Evolutionary conservation across 2,797 vertebrate genomes (phyloP), one percentile per base, ranked within the genome.

Genomic region (Arrhamphus sclerolepis): DNA sequence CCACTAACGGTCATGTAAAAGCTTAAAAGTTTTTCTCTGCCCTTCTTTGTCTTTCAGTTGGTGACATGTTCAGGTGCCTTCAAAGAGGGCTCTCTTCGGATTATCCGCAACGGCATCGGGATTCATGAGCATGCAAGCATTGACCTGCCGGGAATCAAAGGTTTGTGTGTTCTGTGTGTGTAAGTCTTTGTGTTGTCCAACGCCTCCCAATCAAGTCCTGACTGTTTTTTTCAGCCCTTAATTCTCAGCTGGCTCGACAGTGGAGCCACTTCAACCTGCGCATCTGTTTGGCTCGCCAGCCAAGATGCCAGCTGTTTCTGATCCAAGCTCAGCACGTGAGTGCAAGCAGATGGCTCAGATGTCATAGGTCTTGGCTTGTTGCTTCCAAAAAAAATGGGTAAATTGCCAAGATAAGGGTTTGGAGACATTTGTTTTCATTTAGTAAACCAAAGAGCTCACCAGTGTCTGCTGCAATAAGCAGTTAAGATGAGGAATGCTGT

Each of bases 41-140:
- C 31, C 61, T 69, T 59, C 29, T 62, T 28, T 77, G 56, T 82
- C 82, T 46, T 73, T 56, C 77, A 99, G 98, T 89, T 99, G 82
- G 98, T 99, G 78, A 99, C 98, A 0, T 99, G 98, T 89, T 99
- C 98, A 0, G 98, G 98, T 1, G 98, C 98, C 0, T 99, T 99
- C 83, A 99, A 99, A 67, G 98, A 99, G 80, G 98, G 98, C 39
- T 99, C 98, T 0, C 92, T 99, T 17, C 90, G 98, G 65, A 99
- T 99, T 80, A 99, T 99, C 80, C 94, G 97, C 62, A 99, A 99
- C 0, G 98, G 98, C 70, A 99, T 99, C 11, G 97, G 98, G 46
- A 99, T 99, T 85, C 98, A 99, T 0, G 97, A 99, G 81, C 98
- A 99, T 0, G 97, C 98, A 89, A 99, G 98, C 89, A 99, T 99